A percentile compares a stretch with the other conserved stretches of the same genome.
Conservation (phyloP, 2,113 vertebrate species). For the Phaethon lepturus region DNA sequence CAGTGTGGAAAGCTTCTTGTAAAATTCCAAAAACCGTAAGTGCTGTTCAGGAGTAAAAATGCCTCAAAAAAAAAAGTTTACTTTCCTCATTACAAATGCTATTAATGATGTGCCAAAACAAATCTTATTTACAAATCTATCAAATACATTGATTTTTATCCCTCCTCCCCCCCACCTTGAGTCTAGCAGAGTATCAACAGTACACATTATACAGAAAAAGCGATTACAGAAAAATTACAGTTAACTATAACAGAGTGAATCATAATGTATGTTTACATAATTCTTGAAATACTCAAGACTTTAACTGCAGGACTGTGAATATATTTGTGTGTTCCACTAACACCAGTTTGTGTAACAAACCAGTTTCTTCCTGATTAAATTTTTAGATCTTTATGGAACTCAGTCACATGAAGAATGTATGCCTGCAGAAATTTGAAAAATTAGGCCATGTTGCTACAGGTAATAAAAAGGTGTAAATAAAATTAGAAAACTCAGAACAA, state of each 20-base stretch:
- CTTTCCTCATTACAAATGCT: conserved; percentile 3
- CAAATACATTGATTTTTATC: neutral
- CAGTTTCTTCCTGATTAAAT: neutral
- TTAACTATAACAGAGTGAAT: neutral
- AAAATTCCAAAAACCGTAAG: conserved; percentile 89
- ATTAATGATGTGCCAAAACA: neutral
- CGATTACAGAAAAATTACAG: neutral
- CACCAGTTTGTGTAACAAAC: no score
- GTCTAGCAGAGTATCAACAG: neutral
- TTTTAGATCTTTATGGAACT: neutral
- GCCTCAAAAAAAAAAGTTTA: conserved; percentile 65
- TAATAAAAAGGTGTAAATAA: neutral
- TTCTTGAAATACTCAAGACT: neutral
- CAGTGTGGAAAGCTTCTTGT: conserved; percentile 88
- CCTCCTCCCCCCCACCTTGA: neutral
- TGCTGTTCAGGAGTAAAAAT: conserved; percentile 92
- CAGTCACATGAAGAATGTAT: neutral
- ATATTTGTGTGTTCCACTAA: neutral
- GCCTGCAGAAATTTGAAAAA: neutral
- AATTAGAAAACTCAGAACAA: neutral
- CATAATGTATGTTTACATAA: neutral
- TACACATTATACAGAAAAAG: neutral
- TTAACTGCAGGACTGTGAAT: neutral
- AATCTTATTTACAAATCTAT: neutral
- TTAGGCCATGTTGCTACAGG: neutral